phyloP scores from a whole-genome alignment of 30 jellyfish, hydroid and myxozoan genomes.

The Rhopilema esculentum region DNA sequence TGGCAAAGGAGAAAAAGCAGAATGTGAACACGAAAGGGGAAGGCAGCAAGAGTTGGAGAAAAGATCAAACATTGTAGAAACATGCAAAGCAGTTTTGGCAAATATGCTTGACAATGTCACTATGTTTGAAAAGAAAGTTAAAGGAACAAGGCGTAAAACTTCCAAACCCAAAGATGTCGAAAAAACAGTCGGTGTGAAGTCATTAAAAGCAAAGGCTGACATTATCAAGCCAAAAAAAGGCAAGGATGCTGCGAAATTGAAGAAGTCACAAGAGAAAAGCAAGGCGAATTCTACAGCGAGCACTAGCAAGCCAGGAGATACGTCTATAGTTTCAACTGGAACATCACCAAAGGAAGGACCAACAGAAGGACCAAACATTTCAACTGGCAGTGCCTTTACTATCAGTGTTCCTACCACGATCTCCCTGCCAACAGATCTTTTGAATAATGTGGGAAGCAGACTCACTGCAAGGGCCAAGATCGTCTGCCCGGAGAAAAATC shows the following conservation, averaged over 20 bases:
- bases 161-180: neutral
- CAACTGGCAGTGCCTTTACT: conserved; percentile 4
- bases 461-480: conserved; percentile 62
- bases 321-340: neutral
- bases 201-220: neutral
- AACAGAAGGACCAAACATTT: neutral
- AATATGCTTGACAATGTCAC: neutral
- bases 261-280: neutral
- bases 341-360: neutral
- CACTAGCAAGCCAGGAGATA: neutral
- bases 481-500: conserved; percentile 37
- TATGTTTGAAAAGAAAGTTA: neutral
- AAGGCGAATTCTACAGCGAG: neutral
- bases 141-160: neutral
- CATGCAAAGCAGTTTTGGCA: neutral
- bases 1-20: neutral
- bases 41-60: neutral
- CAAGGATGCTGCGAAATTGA: neutral
- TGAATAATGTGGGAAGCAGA: conserved; percentile 16
- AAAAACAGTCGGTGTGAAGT: neutral
- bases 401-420: conserved; percentile 37
- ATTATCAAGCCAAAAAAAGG: neutral
- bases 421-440: conserved; percentile 8
- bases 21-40: neutral
- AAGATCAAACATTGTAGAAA: neutral